Percentiles rank a stretch among this genome's conserved stretches.
Evolutionary conservation across 2,113 vertebrate genomes (phyloP).

Genomic region (Ascaphus truei): DNA sequence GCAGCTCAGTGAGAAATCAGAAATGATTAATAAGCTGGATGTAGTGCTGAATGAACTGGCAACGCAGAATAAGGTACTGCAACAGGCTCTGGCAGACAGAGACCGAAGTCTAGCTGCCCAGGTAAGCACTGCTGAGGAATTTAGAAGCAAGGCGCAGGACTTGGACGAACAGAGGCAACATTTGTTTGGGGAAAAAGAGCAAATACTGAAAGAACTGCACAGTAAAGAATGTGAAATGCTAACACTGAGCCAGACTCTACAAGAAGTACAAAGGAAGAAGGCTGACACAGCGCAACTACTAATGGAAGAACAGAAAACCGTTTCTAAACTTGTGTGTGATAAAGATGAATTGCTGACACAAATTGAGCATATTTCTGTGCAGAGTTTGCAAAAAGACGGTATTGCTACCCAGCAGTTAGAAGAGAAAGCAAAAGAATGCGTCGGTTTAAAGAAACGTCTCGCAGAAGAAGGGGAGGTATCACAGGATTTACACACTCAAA

Average conservation of each 20-base stretch:
- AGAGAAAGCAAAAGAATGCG: conserved; percentile 65
- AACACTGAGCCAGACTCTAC: conserved; percentile 45
- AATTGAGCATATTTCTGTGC: conserved; percentile 50
- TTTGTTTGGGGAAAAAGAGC: conserved; percentile 57
- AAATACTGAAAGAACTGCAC: conserved; percentile 54
- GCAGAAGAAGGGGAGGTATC: conserved; percentile 53
- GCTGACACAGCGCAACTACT: conserved; percentile 44
- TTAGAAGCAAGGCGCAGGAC: conserved; percentile 42
- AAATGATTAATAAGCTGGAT: conserved; percentile 57
- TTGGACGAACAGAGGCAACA: conserved; percentile 54
- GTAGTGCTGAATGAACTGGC: conserved; percentile 40
- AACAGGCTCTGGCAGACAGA: conserved; percentile 49
- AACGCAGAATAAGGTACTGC: conserved; percentile 56
- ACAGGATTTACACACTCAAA: conserved; percentile 51
- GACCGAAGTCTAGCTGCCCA: conserved; percentile 55
- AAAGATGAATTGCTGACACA: conserved; percentile 56
- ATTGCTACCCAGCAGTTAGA: conserved; percentile 54
- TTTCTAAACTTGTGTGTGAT: conserved; percentile 53
- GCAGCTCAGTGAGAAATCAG: conserved; percentile 56
- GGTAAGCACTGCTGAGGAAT: conserved; percentile 44
- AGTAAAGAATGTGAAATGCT: conserved; percentile 44
- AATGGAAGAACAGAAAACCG: conserved; percentile 47
- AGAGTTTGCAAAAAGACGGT: conserved; percentile 55
- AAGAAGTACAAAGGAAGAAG: conserved; percentile 54
- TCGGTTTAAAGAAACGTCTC: conserved; percentile 51